Conservation (phyloP, 2,113 vertebrate species). For the Otus sunia region DNA sequence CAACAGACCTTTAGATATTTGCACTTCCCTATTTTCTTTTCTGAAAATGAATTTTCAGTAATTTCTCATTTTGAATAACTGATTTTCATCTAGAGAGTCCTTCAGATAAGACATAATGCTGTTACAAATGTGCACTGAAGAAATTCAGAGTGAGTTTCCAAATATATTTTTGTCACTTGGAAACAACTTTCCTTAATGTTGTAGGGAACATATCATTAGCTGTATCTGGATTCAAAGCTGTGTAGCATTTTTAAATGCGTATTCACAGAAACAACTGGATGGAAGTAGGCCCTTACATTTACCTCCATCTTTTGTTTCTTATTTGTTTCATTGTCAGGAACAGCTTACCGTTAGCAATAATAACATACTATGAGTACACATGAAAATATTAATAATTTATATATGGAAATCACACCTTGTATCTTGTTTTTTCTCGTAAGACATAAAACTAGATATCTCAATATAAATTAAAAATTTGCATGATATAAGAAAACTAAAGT, state of each 20-base stretch:
- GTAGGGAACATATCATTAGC: neutral
- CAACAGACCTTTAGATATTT: neutral
- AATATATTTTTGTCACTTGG: neutral
- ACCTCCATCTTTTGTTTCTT: neutral
- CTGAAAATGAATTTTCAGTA: neutral
- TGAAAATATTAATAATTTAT: neutral
- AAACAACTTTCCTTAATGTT: neutral
- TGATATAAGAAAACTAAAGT: neutral
- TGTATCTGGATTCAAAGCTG: neutral
- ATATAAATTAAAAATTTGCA: neutral
- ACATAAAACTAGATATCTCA: neutral
- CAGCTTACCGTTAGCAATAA: neutral
- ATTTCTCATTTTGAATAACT: neutral
- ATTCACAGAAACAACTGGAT: neutral
- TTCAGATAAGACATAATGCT: neutral
- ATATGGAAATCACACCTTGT: neutral
- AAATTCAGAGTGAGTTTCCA: neutral
- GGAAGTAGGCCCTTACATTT: neutral
- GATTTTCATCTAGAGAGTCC: neutral
- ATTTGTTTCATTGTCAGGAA: neutral
- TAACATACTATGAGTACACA: neutral
- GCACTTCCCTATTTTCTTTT: neutral
- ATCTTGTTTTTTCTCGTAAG: neutral
- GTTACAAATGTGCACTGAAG: neutral
- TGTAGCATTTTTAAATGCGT: neutral